Conservation (phyloP, 2,888 invertebrate species). For the Entomobrya multifasciata region DNA sequence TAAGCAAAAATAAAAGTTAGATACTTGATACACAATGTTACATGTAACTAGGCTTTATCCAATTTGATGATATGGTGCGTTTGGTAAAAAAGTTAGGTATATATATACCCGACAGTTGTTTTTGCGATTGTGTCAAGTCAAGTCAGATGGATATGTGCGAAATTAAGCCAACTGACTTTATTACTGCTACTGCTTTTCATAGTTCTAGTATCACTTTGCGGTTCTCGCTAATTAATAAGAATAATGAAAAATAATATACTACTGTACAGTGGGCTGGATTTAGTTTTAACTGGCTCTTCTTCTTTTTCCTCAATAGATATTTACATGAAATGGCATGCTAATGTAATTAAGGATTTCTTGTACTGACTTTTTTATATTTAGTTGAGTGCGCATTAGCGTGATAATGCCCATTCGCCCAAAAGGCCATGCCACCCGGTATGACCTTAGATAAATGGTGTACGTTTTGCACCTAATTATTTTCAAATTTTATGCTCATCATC, state of each 20-base stretch:
- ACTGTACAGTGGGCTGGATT: background rate
- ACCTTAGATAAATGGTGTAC: constrained; percentile 8
- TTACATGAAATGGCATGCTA: background rate
- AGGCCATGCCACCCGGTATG: constrained; percentile 29
- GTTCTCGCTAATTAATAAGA: constrained; percentile 25
- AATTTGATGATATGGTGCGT: background rate
- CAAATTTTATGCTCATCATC: background rate
- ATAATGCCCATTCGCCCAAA: background rate
- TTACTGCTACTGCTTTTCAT: constrained; percentile 27
- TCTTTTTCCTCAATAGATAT: constrained; percentile 11
- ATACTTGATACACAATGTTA: too few relatives aligned
- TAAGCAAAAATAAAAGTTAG: constrained; percentile 4
- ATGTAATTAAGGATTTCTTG: background rate
- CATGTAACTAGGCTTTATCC: background rate
- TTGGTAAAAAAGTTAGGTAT: background rate
- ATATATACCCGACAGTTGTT: constrained; percentile 23
- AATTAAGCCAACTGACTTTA: constrained; percentile 23
- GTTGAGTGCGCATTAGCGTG: too few relatives aligned
- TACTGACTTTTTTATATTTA: too few relatives aligned
- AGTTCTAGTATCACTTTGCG: background rate
- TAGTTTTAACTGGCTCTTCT: constrained; percentile 35
- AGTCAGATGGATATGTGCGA: background rate
- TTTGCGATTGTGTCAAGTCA: constrained; percentile 33
- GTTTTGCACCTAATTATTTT: constrained; percentile 10
- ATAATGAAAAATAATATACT: background rate